Evolutionary conservation across 2,888 invertebrate species (phyloP), one percentile per base, ranked within the genome.

Genomic region (Microdon myrmicae): DNA sequence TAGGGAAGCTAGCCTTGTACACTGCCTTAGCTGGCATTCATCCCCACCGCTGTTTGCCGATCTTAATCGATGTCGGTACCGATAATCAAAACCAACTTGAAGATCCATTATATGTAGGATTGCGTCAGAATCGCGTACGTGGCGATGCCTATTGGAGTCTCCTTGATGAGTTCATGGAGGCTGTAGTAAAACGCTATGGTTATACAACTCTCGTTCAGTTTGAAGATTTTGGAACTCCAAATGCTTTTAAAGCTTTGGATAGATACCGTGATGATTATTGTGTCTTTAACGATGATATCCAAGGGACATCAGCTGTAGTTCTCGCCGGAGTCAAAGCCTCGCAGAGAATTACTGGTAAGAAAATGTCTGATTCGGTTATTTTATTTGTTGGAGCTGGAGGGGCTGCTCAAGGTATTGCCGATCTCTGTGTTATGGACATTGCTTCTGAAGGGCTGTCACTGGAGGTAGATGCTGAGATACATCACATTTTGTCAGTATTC

Each of bases 201-300:
- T 92, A 92, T 77, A 92, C 92, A 72, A 90, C 90, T 1, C 81
- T 94, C 13, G 87, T 88, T 38, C 86, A 96, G 86, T 96, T 96
- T 79, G 98, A 99, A 83, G 99, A 99, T 81, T 99, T 99, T 80
- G 98, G 94, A 26, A 93, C 97, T 73, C 87, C 89, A 72, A 98
- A 99, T 82, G 99, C 99, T n/a, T 96, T 96, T 81, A 86, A 92
- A 32, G 87, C 97, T 67, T 82, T 99, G 54, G 90, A 91, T 73
- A 94, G 92, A 80, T 99, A 96, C 81, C 86, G 94, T 58, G 82
- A 90, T 73, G 85, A 86, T 68, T 98, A 95, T 79, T 98, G 98
- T 80, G 96, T 96, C 13, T 99, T 99, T 81, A 99, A 99, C 80
- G 99, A 99, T 75, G 99, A 99, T 75, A 99, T 99, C 74, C 97